Conservation (phyloP, 2,113 vertebrate genomes). For the Cervus canadensis region DNA sequence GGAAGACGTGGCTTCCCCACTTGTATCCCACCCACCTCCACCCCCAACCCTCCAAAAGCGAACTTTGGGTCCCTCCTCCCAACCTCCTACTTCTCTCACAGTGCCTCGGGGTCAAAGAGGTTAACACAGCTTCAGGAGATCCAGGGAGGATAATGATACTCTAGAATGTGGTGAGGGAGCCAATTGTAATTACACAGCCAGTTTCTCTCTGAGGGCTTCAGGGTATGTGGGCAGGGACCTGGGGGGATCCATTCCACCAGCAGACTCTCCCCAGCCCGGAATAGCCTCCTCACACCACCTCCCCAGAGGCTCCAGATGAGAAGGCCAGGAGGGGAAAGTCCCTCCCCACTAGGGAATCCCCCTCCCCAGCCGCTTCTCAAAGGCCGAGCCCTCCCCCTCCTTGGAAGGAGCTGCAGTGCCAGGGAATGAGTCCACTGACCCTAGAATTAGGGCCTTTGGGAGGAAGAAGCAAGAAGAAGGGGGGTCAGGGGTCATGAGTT, state of each 20-base stretch:
- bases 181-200: conserved; percentile 42
- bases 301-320: not conserved
- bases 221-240: conserved; percentile 24
- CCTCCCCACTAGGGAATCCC: not conserved
- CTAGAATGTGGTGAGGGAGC: not conserved
- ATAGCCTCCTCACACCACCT: not conserved
- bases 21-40: not conserved
- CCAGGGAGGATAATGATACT: conserved; percentile 1
- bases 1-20: not conserved
- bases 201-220: not conserved
- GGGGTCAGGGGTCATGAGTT: not conserved
- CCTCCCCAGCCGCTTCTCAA: not conserved
- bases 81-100: not conserved
- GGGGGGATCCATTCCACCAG: not conserved
- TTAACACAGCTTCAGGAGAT: not conserved
- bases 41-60: not conserved
- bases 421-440: not conserved
- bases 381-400: not conserved
- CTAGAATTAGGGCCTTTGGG: not conserved
- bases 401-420: not conserved
- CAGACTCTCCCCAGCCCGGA: not conserved
- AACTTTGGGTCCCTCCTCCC: not conserved
- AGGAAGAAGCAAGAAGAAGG: not conserved
- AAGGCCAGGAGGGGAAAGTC: not conserved
- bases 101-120: not conserved